These are phyloP conservation scores for Cenopis cana DNA, from an alignment of 2,888 invertebrate species.

Conservation along the genomic window DNA sequence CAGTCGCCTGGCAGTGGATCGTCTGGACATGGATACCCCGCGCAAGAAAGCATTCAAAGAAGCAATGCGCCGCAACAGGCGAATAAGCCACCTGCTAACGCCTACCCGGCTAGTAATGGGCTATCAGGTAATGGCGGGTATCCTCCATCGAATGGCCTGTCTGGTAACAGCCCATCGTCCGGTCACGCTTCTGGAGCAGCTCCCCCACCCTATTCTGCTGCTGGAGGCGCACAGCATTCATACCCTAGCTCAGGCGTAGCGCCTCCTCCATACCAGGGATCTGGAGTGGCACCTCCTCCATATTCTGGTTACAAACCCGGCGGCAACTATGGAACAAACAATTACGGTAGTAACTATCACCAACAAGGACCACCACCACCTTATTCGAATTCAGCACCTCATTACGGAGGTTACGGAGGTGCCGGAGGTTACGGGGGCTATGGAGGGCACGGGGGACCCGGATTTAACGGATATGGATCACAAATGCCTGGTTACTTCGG, in stretches of 20 bases:
- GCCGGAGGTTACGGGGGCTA: conserved; percentile 32
- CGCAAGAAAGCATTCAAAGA: conserved; percentile 69
- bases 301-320: conserved; percentile 56
- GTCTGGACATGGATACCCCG: conserved; percentile 67
- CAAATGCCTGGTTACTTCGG: conserved; percentile 78
- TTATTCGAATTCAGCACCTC: conserved; percentile 60
- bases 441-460: conserved; percentile 59
- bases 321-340: conserved; percentile 52
- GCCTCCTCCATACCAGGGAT: conserved; percentile 29
- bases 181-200: conserved; percentile 41
- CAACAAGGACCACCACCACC: conserved; percentile 71
- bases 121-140: conserved; percentile 66
- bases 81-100: conserved; percentile 26
- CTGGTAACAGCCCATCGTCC: conserved; percentile 60
- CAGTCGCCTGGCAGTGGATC: conserved; percentile 67
- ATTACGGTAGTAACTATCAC: conserved; percentile 65
- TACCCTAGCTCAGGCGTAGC: conserved; percentile 41
- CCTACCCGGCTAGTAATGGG: conserved; percentile 66
- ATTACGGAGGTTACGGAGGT: conserved; percentile 37
- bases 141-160: conserved; percentile 70
- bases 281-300: conserved; percentile 61
- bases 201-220: conserved; percentile 44
- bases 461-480: conserved; percentile 60
- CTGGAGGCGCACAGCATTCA: conserved; percentile 25
- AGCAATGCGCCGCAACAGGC: conserved; percentile 58